Base-by-base conservation (phyloP, 2,797 vertebrate genomes). In the Sphenopsis melanotis region DNA sequence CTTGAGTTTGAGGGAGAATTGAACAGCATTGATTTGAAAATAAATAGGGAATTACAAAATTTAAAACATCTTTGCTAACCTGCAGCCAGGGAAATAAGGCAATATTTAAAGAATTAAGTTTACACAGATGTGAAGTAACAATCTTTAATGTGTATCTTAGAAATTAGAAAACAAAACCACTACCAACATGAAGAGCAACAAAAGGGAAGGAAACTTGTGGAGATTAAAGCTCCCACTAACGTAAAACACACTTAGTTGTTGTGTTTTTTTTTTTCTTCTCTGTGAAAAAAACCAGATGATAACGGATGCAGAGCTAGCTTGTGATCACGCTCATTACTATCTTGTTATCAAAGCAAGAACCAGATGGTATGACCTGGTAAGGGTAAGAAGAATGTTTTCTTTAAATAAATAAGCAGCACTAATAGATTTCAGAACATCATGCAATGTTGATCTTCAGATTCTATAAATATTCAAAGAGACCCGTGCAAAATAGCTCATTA, bases 261-360 rank as follows among this genome's bases (percentile, higher is more conserved):
- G 11, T 11, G 80, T 84, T 61, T 84, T 41, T 41, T 83, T 37
- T 83, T 37, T 76, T 77, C 34, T 90, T 94, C 95, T 96, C 95
- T 79, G 93, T 98, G 98, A 95, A 72, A 90, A 74, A 98, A 97
- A 7, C 78, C 78, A 96, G 91, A 97, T 97, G 79, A 91, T 93
- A 68, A 94, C 47, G 23, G 97, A 98, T 96, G 93, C 97, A 65
- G 97, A 98, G 36, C 96, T 97, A 50, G 97, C 98, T 83, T 98
- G 98, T 93, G 98, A 98, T 68, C 98, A 98, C 77, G 94, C 98
- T 90, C 98, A 98, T 96, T 94, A 97, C 93, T 98, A 98, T 92
- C 98, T 99, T 50, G 89, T 96, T 85, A 95, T 96, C 92, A 98
- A 98, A 97, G 98, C 98, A 44, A 97, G 96, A 94, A 97, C 80